Evolutionary conservation across 2,797 vertebrate species (phyloP), one percentile per base, ranked within the genome.

Genomic region (Poecilia velifera): DNA sequence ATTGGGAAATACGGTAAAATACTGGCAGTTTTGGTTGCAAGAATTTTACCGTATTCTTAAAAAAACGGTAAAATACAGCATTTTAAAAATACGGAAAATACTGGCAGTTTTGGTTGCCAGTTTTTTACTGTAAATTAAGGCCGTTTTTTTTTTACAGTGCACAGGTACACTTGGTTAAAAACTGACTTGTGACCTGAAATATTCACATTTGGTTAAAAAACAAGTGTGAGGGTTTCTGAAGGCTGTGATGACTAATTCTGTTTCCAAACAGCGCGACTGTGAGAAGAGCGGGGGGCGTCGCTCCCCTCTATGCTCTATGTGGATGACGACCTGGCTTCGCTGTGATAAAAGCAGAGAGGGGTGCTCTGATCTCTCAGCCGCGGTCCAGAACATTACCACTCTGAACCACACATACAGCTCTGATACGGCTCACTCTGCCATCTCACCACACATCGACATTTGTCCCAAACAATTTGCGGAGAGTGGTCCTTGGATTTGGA

Each of bases 401-500:
- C 66, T 66, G 43, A 46, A 88, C 84, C 86, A 82, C 74, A 87
- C 71, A 84, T 85, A 87, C 84, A 89, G 82, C 78, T 87, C 71
- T 12, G 20, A 20, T 62, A 3, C 5, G 0, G 76, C 68, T 28
- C 86, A 72, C 77, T 81, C 79, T 45, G 75, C 77, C 76, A 9
- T 91, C 87, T 88, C 81, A 41, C 81, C 46, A 71, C 88, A 86
- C 83, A 73, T 89, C 90, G 83, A 92, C 93, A 90, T 94, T 93
- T 87, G 93, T 90, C 88, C 87, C 80, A 91, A 94, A 92, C 90
- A 92, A 93, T 94, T 89, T 94, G 88, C 36, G 49, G 41, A 92
- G 88, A 95, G 94, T 93, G 92, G 91, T 80, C 77, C 82, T 53
- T 74, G 89, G 91, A 91, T 84, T 72, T 46, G 91, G 89, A 88